These are phyloP conservation scores for Rhabdornis inornatus DNA, from an alignment of 2,113 vertebrate species.

Conservation along the genomic window DNA sequence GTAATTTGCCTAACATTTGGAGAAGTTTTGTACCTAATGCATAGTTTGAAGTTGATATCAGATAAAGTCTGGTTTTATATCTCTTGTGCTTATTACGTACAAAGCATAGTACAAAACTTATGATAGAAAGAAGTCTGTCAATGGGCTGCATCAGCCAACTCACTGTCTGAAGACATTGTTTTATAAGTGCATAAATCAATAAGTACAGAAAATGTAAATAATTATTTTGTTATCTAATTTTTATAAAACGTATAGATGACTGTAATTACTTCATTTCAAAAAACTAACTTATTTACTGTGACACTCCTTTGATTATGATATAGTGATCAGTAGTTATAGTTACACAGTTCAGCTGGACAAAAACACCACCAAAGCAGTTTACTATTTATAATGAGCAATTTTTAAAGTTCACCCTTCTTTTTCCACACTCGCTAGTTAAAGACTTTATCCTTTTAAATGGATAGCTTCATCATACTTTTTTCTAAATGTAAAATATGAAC, in stretches of 20 bases:
- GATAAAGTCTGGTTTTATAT: background rate
- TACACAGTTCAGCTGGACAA: background rate
- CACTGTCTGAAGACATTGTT: background rate
- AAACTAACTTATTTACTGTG: background rate
- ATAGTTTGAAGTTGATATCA: background rate
- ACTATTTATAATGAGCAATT: background rate
- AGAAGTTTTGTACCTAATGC: background rate
- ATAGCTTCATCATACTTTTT: background rate
- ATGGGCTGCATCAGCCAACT: background rate
- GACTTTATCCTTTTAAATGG: background rate
- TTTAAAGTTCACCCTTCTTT: background rate
- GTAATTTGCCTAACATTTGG: background rate
- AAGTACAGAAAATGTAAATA: background rate
- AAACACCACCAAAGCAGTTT: background rate
- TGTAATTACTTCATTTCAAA: background rate
- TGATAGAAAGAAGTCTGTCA: background rate
- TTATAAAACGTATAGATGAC: background rate
- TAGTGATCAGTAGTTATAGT: background rate
- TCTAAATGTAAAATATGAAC: background rate
- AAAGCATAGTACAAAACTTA: background rate
- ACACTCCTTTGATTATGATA: background rate
- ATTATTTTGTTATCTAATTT: background rate
- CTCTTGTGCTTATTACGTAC: background rate
- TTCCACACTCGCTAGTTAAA: background rate
- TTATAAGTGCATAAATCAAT: background rate